These are phyloP conservation scores for Erebia epiphron DNA, from an alignment of 2,888 invertebrate species.

Conservation along the genomic window DNA sequence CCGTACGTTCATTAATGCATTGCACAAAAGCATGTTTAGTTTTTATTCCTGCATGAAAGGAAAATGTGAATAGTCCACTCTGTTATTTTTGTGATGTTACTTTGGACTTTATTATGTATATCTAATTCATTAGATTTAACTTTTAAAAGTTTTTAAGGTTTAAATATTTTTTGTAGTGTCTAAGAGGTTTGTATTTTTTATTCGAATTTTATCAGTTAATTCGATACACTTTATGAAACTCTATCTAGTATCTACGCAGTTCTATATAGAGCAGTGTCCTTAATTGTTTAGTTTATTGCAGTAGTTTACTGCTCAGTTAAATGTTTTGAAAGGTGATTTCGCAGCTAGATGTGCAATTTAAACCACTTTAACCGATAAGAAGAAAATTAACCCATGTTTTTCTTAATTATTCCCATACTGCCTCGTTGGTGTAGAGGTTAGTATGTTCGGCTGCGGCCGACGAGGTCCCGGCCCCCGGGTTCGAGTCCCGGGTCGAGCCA, in stretches of 20 bases:
- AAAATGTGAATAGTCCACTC: conserved; percentile 1
- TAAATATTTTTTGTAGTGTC: background rate
- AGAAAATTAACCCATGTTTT: background rate
- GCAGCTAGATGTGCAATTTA: background rate
- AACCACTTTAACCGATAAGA: background rate
- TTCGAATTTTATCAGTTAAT: background rate
- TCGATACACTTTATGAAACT: background rate
- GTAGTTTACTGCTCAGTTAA: background rate
- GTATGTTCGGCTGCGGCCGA: no score
- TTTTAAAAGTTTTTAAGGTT: no score
- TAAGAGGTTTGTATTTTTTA: conserved; percentile 10
- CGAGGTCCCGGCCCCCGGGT: no score
- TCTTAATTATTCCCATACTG: no score
- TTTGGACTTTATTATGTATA: background rate
- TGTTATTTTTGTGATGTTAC: background rate
- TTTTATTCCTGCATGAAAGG: conserved; percentile 9
- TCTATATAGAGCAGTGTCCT: background rate
- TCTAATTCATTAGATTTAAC: no score
- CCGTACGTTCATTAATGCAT: conserved; percentile 8
- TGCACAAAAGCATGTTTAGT: conserved; percentile 17
- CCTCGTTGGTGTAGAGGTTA: no score
- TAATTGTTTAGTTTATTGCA: background rate
- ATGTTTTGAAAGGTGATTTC: background rate
- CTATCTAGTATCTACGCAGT: background rate
- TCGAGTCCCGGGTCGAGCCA: no score